Conservation (phyloP, 2,888 invertebrate genomes). For the Leptinotarsa haldemani region DNA sequence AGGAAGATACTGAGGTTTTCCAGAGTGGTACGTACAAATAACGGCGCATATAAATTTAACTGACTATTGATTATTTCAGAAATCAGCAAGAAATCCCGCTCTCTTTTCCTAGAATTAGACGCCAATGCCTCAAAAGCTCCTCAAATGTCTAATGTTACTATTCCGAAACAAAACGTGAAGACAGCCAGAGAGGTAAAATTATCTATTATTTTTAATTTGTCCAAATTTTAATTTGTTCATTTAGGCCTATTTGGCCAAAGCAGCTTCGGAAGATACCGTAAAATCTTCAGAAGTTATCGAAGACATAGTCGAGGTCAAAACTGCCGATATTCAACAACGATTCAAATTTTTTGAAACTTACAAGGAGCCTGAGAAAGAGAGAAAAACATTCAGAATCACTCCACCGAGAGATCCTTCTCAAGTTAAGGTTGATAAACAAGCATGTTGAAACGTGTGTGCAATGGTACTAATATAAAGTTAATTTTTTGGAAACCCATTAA, state of each 20-base stretch:
- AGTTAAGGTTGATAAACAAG: conserved; percentile 69
- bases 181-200: conserved; percentile 69
- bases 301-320: conserved; percentile 83
- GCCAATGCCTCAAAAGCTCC: conserved; percentile 77
- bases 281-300: conserved; percentile 75
- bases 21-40: conserved; percentile 74
- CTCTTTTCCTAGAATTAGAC: conserved; percentile 87
- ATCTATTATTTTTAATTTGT: not conserved
- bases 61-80: conserved; percentile 66
- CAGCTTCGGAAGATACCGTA: conserved; percentile 77
- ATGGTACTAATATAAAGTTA: conserved; percentile 9
- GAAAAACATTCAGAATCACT: conserved; percentile 86
- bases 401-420: conserved; percentile 83
- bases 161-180: conserved; percentile 72
- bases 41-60: not conserved
- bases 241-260: conserved; percentile 69
- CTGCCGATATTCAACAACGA: conserved; percentile 84
- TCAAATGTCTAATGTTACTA: conserved; percentile 70
- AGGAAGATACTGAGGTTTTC: conserved; percentile 81
- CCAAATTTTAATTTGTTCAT: conserved; percentile 23
- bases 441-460: conserved; percentile 39
- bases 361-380: conserved; percentile 75
- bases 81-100: conserved; percentile 88
- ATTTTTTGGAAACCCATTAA: not conserved
- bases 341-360: conserved; percentile 94